phyloP scores from a whole-genome alignment of 2,888 invertebrate genomes.

The Troilus luridus region DNA sequence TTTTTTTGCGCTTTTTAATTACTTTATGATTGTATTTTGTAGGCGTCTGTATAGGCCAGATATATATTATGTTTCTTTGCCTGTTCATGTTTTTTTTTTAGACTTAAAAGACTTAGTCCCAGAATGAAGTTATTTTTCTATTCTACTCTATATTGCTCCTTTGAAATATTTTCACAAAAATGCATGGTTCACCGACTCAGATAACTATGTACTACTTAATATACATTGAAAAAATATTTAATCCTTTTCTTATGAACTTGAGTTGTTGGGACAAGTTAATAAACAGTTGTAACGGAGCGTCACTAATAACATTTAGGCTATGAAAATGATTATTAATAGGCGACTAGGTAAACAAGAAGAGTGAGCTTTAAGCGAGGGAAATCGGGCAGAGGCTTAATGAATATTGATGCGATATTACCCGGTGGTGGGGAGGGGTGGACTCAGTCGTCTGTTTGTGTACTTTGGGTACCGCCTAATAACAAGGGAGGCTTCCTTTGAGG shows the following conservation, averaged over 20 bases:
- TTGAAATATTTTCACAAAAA: too few species aligned
- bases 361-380: not conserved
- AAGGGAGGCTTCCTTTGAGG: not conserved
- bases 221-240: not conserved
- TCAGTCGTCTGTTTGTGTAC: not conserved
- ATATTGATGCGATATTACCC: not conserved
- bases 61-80: too few species aligned
- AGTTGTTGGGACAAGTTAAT: not conserved
- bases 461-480: not conserved
- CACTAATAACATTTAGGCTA: not conserved
- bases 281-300: not conserved
- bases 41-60: too few species aligned
- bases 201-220: too few species aligned
- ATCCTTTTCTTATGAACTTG: not conserved
- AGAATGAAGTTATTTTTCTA: too few species aligned
- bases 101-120: too few species aligned
- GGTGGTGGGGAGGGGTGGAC: not conserved
- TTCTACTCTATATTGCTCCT: too few species aligned
- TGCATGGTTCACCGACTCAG: too few species aligned
- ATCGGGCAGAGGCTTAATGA: not conserved
- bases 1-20: too few species aligned
- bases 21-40: too few species aligned
- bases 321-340: constrained; percentile 14
- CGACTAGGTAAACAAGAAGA: not conserved
- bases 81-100: too few species aligned